These are phyloP conservation scores for Cassiopea andromeda DNA, from an alignment of 30 jellyfish, hydroid and myxozoan genomes.

Conservation along the genomic window DNA sequence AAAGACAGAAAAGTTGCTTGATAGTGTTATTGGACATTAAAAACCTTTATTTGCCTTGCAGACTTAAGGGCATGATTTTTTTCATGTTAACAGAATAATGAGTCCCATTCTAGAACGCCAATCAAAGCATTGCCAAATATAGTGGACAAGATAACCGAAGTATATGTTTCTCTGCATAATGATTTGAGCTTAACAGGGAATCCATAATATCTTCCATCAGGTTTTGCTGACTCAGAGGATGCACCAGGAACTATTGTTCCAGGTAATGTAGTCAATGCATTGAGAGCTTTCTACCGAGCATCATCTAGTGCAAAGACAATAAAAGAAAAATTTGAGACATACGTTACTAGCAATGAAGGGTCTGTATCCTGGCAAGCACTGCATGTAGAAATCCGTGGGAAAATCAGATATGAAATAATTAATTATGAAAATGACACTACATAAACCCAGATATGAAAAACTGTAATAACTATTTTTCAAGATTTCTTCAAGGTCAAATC, in stretches of 20 bases:
- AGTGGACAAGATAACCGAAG: not conserved
- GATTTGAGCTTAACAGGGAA: constrained; percentile 32
- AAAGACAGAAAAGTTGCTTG: too few species aligned
- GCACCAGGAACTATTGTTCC: constrained; percentile 3
- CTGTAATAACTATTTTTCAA: not conserved
- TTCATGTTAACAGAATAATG: too few species aligned
- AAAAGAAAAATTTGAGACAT: not conserved
- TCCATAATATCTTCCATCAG: constrained; percentile 23
- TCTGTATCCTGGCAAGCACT: constrained; percentile 37
- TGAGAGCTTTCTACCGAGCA: constrained; percentile 13
- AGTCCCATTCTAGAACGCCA: not conserved
- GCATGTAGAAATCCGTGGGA: constrained; percentile 40
- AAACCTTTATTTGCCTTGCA: too few species aligned
- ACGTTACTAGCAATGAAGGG: not conserved
- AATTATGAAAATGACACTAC: constrained; percentile 28
- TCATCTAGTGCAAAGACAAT: constrained; percentile 2
- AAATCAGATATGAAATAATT: constrained; percentile 43
- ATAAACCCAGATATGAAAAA: not conserved
- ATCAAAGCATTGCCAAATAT: not conserved
- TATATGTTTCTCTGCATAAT: not conserved
- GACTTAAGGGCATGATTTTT: too few species aligned
- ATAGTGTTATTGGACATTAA: too few species aligned
- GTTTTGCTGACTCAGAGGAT: constrained; percentile 37
- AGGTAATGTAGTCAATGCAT: not conserved
- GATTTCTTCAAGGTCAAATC: not conserved